Evolutionary conservation across 2,888 invertebrate genomes (phyloP).

Genomic region (Drosophila mercatorum): DNA sequence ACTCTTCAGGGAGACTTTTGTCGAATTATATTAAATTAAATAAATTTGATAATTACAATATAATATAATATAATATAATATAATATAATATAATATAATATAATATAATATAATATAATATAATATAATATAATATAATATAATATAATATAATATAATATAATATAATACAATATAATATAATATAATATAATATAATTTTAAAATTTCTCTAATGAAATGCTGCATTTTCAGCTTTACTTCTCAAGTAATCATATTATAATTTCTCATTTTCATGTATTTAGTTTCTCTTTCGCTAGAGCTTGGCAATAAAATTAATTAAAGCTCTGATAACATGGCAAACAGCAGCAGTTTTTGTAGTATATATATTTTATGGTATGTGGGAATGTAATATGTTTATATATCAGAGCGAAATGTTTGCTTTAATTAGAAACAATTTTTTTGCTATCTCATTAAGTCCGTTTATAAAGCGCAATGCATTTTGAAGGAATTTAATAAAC

Average conservation of each 20-base stretch:
- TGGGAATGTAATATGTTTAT: slow-evolving; percentile 3
- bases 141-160: too few relatives aligned
- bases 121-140: too few relatives aligned
- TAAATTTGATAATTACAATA: too few relatives aligned
- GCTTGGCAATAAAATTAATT: background rate
- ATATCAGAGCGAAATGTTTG: background rate
- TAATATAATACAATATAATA: too few relatives aligned
- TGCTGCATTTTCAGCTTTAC: background rate
- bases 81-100: too few relatives aligned
- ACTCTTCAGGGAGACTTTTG: too few relatives aligned
- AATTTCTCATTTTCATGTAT: background rate
- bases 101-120: too few relatives aligned
- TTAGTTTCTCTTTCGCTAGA: background rate
- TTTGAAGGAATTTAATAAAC: background rate
- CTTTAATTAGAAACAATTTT: background rate
- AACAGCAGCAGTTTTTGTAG: background rate
- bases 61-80: too few relatives aligned
- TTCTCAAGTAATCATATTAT: background rate
- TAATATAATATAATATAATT: too few relatives aligned
- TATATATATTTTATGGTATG: background rate
- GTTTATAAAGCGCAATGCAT: background rate
- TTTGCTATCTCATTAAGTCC: background rate
- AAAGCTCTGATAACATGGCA: background rate
- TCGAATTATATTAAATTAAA: too few relatives aligned
- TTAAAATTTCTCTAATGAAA: too few relatives aligned